phyloP scores from a whole-genome alignment of 1,140 invertebrate genomes.

The Drosophila lini region DNA sequence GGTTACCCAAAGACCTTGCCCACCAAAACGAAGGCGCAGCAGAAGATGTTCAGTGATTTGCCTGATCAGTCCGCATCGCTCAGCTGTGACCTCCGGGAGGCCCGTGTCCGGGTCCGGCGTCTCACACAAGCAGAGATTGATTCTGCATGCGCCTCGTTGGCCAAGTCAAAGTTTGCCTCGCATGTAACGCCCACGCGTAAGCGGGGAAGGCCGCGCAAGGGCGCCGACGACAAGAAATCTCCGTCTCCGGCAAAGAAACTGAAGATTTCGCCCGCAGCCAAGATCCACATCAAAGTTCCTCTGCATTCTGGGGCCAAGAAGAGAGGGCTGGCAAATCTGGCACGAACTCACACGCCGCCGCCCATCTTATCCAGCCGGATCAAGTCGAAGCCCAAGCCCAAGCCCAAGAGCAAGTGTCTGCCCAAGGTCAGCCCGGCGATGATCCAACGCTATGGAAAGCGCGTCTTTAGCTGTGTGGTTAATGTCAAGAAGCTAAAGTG shows the following conservation, averaged over 20 bases:
- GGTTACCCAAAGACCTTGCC: constrained; percentile 1
- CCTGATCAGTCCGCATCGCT: background rate
- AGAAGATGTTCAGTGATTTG: constrained; percentile 65
- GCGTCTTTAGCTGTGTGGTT: constrained; percentile 49
- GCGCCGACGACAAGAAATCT: background rate
- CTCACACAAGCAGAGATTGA: background rate
- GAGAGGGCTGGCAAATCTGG: background rate
- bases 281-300: constrained; percentile 44
- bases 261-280: constrained; percentile 1
- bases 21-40: constrained; percentile 63
- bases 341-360: constrained; percentile 39
- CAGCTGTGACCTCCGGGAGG: background rate
- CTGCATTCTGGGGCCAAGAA: constrained; percentile 30
- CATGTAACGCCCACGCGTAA: background rate
- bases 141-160: background rate
- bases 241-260: constrained; percentile 20
- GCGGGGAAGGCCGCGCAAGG: constrained; percentile 11
- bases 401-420: too few species aligned
- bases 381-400: background rate
- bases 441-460: constrained; percentile 30
- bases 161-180: background rate
- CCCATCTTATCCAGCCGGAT: constrained; percentile 8
- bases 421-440: background rate
- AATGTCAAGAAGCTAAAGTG: constrained; percentile 31
- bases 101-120: constrained; percentile 7